Conservation (phyloP, 1,140 invertebrate genomes). For the Charaxes varanes region DNA sequence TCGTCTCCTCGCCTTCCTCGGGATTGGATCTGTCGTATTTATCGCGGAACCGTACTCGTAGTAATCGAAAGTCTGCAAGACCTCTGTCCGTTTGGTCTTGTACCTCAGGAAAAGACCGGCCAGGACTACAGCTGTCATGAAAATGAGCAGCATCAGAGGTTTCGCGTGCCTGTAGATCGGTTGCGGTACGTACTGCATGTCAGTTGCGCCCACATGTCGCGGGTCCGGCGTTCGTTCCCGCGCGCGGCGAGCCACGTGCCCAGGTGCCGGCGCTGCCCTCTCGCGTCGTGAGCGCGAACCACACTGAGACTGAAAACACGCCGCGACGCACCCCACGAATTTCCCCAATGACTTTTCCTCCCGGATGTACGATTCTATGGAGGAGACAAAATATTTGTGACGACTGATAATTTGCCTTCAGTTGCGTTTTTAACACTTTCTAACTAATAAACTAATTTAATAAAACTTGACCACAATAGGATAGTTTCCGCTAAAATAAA, state of each 20-base stretch:
- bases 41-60: constrained; percentile 45
- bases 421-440: no score
- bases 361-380: constrained; percentile 50
- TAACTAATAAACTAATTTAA: no score
- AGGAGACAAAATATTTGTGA: constrained; percentile 35
- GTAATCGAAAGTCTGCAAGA: constrained; percentile 32
- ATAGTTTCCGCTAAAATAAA: no score
- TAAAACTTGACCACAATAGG: no score
- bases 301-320: constrained; percentile 63
- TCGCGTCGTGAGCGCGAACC: constrained; percentile 57
- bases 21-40: constrained; percentile 50
- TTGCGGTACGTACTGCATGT: constrained; percentile 61
- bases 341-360: constrained; percentile 66
- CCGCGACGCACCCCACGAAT: constrained; percentile 62
- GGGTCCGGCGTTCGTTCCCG: constrained; percentile 10
- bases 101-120: constrained; percentile 40
- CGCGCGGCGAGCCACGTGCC: constrained; percentile 60
- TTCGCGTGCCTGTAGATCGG: constrained; percentile 53
- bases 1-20: constrained; percentile 54
- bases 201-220: constrained; percentile 29
- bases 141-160: constrained; percentile 50
- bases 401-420: no score
- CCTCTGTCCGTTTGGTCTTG: constrained; percentile 38
- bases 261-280: constrained; percentile 45
- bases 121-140: constrained; percentile 39